These are phyloP conservation scores for Acanthurus tractus DNA, from an alignment of 2,797 vertebrate genomes.

Conservation along the genomic window DNA sequence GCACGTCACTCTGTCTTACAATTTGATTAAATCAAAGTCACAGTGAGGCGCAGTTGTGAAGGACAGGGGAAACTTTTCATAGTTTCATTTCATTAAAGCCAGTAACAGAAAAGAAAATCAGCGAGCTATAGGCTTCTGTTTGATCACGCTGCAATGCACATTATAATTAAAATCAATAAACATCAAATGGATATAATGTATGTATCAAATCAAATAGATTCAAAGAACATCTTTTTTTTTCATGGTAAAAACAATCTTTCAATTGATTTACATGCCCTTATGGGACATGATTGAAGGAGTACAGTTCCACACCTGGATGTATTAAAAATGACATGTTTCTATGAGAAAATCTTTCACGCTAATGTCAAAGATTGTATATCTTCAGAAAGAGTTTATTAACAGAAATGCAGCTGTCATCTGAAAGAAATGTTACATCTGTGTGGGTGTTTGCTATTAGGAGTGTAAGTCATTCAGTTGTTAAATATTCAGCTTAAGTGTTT, in stretches of 20 bases:
- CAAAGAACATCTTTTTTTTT: slow-evolving; percentile 2
- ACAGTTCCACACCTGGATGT: slow-evolving; percentile 7
- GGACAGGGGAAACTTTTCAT: slow-evolving; percentile 76
- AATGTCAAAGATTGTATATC: slow-evolving; percentile 8
- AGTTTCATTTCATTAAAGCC: slow-evolving; percentile 66
- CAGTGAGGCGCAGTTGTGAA: slow-evolving; percentile 72
- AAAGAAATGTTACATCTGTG: slow-evolving; percentile 8
- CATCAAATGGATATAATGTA: slow-evolving; percentile 11
- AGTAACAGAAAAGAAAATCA: slow-evolving; percentile 55
- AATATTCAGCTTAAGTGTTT: slow-evolving; percentile 27
- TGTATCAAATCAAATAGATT: slow-evolving; percentile 15
- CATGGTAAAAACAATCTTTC: background rate
- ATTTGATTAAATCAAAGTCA: slow-evolving; percentile 82
- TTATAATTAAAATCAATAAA: slow-evolving; percentile 42
- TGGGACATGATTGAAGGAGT: background rate
- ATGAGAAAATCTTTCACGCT: slow-evolving; percentile 2
- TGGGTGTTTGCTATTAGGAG: slow-evolving; percentile 10
- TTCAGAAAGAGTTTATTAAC: slow-evolving; percentile 30
- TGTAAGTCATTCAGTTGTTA: slow-evolving; percentile 2
- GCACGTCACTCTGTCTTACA: slow-evolving; percentile 53
- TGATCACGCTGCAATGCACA: slow-evolving; percentile 25
- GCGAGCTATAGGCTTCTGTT: slow-evolving; percentile 25
- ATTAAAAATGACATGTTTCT: slow-evolving; percentile 21
- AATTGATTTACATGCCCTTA: background rate
- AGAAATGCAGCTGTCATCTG: slow-evolving; percentile 37